Evolutionary conservation across 2,888 invertebrate species (phyloP), one percentile per base, ranked within the genome.

Genomic region (Tinea semifulvella): DNA sequence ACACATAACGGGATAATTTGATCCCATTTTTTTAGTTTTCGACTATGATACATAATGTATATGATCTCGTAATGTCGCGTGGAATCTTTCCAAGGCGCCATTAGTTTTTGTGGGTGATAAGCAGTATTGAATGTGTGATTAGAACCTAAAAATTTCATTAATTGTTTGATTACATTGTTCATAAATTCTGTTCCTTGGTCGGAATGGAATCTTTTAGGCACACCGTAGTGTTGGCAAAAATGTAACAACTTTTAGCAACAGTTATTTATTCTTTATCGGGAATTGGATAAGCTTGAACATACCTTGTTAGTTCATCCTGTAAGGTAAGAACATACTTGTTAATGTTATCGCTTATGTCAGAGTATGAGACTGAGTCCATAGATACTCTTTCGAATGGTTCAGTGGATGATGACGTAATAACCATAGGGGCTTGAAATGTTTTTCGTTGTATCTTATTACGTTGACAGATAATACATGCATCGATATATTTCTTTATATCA

Each of bases 131-230:
- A n/a, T n/a, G n/a, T n/a, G n/a, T n/a, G n/a, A n/a, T n/a, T n/a
- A n/a, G n/a, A 47, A 13, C 58, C 57, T 16, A 61, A 42, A 6
- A 57, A 53, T 51, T 58, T 60, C 13, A 51, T 53, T 1, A 61
- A 35, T 48, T 63, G 56, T 54, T 60, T 62, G 2, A 60, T 43
- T 1, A 55, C 39, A 6, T 44, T 51, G 40, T 60, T 61, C 11
- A 54, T 48, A 28, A 61, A 61, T 51, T 60, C 59, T 1, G 54
- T 53, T 6, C 58, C 61, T 55, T 60, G 58, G 38, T 60, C 58
- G 0, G 60, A 60, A 42, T 59, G 63, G 16, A 61, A 57, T 5
- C 60, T 44, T 47, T 57, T 58, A 1, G 58, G 60, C 2, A 60
- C 49, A 7, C 58, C 59, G 26, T 51, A 61, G 22, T 61, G 58